Evolutionary conservation across 2,113 vertebrate species (phyloP), one percentile per base, ranked within the genome.

Genomic region (Sciurus niger): DNA sequence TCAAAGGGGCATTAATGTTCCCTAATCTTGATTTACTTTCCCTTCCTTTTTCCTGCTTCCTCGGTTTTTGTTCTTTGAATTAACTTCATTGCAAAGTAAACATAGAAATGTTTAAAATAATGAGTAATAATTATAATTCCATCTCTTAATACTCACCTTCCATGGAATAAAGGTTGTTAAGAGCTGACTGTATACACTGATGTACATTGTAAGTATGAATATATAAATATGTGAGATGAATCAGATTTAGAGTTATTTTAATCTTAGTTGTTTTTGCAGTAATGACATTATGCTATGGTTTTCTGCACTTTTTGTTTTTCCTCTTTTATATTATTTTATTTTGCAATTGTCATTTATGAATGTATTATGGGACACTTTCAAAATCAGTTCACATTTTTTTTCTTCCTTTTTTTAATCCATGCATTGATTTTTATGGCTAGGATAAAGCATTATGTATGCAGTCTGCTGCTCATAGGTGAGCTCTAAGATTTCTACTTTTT

Each of bases 1-100:
- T 7, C 32, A 46, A 32, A 70, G 4, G 7, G 51, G n/a, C 0
- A 0, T 78, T 34, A 58, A 2, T 0, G 0, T 3, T 2, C 8
- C 2, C 22, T 12, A 14, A 79, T 79, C 11, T 48, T 63, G 1
- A 40, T 20, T 58, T 16, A 16, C 63, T 13, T 55, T 63, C 11
- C 2, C 6, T 0, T 37, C 4, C 11, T 51, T 73, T 76, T 74
- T 10, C n/a, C 12, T 0, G 0, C 8, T 60, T 95, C 53, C 7
- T 8, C 22, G 58, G 1, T n/a, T 77, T 79, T 88, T 95, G 73
- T 53, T 77, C 3, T 89, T 84, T 53, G 25, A 84, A 87, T 87
- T 91, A 77, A 43, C 94, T 93, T 96, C 18, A 73, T 16, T 93
- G 12, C 34, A 8, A 2, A 73, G 24, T 51, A 87, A 72, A 70